A percentile compares a stretch with the other conserved stretches of the same genome.
phyloP scores from a whole-genome alignment of 2,113 vertebrate genomes.

The Cinclus cinclus region DNA sequence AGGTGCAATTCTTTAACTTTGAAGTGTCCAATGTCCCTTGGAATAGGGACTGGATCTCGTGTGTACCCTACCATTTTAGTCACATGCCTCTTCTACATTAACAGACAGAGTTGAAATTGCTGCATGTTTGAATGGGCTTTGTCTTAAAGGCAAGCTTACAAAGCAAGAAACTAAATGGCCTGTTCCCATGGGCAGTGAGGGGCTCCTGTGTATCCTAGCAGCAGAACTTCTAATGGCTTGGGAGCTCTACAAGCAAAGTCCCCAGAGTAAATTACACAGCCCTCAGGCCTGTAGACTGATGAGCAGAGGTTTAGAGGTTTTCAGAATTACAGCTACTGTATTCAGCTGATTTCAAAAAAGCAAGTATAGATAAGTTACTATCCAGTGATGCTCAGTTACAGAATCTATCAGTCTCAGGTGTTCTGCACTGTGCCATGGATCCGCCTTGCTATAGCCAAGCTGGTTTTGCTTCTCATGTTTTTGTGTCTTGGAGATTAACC shows the following conservation, averaged over 20 bases:
- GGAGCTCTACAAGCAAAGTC: not conserved
- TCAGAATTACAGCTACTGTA: not conserved
- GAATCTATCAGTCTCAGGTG: not conserved
- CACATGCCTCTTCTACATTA: not conserved
- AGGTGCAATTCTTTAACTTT: not conserved
- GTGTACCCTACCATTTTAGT: not conserved
- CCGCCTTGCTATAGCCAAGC: rapidly evolving
- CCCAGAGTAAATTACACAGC: not conserved
- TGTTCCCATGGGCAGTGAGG: not conserved
- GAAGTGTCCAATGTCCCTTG: not conserved
- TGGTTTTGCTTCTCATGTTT: not conserved
- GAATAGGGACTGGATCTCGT: not conserved
- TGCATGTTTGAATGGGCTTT: not conserved
- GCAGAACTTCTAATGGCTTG: not conserved
- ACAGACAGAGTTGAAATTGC: not conserved
- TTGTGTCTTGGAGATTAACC: not conserved
- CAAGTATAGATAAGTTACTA: not conserved
- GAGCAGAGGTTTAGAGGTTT: not conserved
- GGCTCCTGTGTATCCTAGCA: not conserved
- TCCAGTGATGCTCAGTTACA: not conserved
- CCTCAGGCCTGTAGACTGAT: not conserved
- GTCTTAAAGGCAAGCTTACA: not conserved
- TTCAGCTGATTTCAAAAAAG: not conserved
- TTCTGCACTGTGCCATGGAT: not conserved
- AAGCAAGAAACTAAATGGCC: not conserved